Evolutionary conservation across 2,888 invertebrate species (phyloP).

Genomic region (Eristalinus aeneus): DNA sequence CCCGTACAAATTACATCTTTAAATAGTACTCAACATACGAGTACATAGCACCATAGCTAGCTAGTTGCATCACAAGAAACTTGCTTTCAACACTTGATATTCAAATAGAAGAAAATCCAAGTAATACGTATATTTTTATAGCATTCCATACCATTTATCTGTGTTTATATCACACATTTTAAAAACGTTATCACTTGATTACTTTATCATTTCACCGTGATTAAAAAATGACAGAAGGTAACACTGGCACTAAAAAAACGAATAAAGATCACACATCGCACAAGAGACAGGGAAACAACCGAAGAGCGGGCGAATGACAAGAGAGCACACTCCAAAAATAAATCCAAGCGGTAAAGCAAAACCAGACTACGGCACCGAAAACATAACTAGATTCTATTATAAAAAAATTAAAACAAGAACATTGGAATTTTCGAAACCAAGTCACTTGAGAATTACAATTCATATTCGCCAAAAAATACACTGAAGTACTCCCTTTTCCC

Average conservation of each 20-base stretch:
- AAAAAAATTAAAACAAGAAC: background rate
- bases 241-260: conserved; percentile 30
- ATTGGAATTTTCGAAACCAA: conserved; percentile 1
- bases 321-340: conserved; percentile 65
- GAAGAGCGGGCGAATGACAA: conserved; percentile 11
- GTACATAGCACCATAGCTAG: no score
- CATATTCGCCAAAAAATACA: background rate
- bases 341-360: conserved; percentile 50
- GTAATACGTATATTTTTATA: no score
- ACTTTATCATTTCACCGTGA: background rate
- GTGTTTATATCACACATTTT: background rate
- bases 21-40: no score
- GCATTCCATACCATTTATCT: background rate
- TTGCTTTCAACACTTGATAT: no score
- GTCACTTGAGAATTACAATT: conserved; percentile 18
- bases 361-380: conserved; percentile 14
- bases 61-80: no score
- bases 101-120: no score
- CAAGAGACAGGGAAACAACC: conserved; percentile 9
- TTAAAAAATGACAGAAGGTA: conserved; percentile 4
- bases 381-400: conserved; percentile 15
- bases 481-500: background rate
- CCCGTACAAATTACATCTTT: no score
- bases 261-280: conserved; percentile 59
- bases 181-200: background rate